phyloP scores from a whole-genome alignment of 2,888 invertebrate species.

The Cecidostiba fungosa region DNA sequence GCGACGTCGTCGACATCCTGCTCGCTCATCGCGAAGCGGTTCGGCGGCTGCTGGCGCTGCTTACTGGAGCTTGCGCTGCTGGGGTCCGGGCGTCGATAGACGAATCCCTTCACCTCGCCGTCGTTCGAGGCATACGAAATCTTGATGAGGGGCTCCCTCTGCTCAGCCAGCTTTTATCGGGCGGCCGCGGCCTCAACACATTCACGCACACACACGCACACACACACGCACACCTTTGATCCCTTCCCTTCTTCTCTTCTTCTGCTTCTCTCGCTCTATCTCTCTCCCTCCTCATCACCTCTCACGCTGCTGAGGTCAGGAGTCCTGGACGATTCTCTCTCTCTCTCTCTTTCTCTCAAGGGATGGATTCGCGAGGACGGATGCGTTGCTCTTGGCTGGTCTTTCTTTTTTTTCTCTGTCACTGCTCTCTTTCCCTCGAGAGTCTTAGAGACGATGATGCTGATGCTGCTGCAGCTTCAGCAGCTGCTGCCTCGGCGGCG shows the following conservation, averaged over 20 bases:
- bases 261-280: constrained; percentile 21
- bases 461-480: not conserved
- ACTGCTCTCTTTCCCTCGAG: not conserved
- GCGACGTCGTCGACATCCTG: constrained; percentile 96
- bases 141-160: constrained; percentile 78
- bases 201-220: constrained; percentile 50
- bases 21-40: constrained; percentile 87
- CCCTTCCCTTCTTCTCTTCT: not conserved
- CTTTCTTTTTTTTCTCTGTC: not conserved
- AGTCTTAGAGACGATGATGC: not conserved
- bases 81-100: constrained; percentile 74
- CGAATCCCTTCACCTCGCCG: constrained; percentile 78
- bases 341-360: not conserved
- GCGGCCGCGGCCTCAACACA: constrained; percentile 65
- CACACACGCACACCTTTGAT: not conserved
- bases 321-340: not conserved
- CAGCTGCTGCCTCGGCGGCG: constrained; percentile 16
- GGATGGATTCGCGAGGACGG: constrained; percentile 6
- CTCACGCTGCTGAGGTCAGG: not conserved
- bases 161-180: constrained; percentile 72
- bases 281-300: not conserved
- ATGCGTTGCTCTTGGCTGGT: not conserved
- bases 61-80: constrained; percentile 55
- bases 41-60: constrained; percentile 71
- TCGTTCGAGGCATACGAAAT: constrained; percentile 78